Evolutionary conservation across 2,888 invertebrate genomes (phyloP), one percentile per base, ranked within the genome.

Genomic region (Ganaspis brasiliensis): DNA sequence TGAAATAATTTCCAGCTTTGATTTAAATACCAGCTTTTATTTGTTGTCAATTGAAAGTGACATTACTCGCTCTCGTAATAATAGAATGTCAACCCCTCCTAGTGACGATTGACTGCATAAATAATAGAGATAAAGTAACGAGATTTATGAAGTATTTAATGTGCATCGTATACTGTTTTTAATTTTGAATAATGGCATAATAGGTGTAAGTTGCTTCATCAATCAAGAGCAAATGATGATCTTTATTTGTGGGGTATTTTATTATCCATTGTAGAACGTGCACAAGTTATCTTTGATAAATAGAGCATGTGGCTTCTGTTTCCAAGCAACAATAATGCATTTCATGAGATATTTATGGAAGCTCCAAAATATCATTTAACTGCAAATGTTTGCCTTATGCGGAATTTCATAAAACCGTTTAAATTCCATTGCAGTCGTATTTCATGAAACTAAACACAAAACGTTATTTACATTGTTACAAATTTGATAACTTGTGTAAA

Each of bases 181-280:
- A 24, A 16, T 67, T 45, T 2, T 14, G 26, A 67, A 67, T 67
- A n/a, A 67, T 67, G 24, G 26, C 24, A 67, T 45, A 67, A 45
- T 45, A 45, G 67, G 67, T 67, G 67, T 26, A 26, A 45, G n/a
- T 67, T 10, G 24, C 26, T n/a, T 26, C 26, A 67, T 40, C 26
- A 67, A 67, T 67, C 24, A 49, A 67, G 45, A n/a, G 26, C 45
- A 24, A 45, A 21, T 67, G 24, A 26, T 40, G 26, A 49, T 45
- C 67, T 67, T 45, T 26, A 67, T 26, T 67, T 45, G 67, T 67
- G 45, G n/a, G 45, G 45, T 26, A 10, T 67, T 67, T 67, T 49
- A 67, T 49, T 45, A 67, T 63, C 67, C 9, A 24, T 8, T 24
- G 67, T 37, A 63, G n/a, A 63, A 37, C 12, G 21, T 40, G 63